Percentiles rank a stretch among this genome's conserved stretches.
phyloP scores from a whole-genome alignment of 1,140 invertebrate species.

The Drosophila teissieri region DNA sequence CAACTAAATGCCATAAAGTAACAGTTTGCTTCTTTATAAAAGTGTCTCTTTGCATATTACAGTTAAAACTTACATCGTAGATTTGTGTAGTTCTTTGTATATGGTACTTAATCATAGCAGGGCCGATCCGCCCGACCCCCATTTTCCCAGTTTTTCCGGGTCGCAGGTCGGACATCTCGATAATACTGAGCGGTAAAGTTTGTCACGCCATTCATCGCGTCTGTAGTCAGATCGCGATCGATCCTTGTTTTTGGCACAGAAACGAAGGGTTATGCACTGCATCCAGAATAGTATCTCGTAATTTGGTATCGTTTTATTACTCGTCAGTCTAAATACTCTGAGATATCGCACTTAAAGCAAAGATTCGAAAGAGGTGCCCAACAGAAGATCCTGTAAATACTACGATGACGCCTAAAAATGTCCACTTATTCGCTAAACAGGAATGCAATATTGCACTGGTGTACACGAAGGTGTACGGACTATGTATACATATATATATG shows the following conservation, averaged over 20 bases:
- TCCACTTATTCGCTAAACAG: conserved; percentile 66
- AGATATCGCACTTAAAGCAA: conserved; percentile 38
- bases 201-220: conserved; percentile 19
- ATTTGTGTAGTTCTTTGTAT: conserved; percentile 74
- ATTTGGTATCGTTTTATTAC: conserved; percentile 49
- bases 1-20: conserved; percentile 78
- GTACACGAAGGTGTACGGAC: conserved; percentile 21
- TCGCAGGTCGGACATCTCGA: conserved; percentile 19
- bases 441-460: conserved; percentile 60
- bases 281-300: conserved; percentile 10
- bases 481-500: conserved; percentile 35
- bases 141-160: not conserved
- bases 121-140: conserved; percentile 20
- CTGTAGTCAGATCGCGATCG: conserved; percentile 18
- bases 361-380: conserved; percentile 33
- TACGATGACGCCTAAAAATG: conserved; percentile 57
- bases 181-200: conserved; percentile 67
- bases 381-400: conserved; percentile 34
- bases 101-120: conserved; percentile 64
- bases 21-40: conserved; percentile 79
- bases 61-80: conserved; percentile 80
- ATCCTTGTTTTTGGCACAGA: conserved; percentile 26
- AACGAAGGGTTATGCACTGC: conserved; percentile 22
- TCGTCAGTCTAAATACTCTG: conserved; percentile 55
- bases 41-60: conserved; percentile 63